phyloP scores from a whole-genome alignment of 2,888 invertebrate species.

The Drosophila nigricruria region DNA sequence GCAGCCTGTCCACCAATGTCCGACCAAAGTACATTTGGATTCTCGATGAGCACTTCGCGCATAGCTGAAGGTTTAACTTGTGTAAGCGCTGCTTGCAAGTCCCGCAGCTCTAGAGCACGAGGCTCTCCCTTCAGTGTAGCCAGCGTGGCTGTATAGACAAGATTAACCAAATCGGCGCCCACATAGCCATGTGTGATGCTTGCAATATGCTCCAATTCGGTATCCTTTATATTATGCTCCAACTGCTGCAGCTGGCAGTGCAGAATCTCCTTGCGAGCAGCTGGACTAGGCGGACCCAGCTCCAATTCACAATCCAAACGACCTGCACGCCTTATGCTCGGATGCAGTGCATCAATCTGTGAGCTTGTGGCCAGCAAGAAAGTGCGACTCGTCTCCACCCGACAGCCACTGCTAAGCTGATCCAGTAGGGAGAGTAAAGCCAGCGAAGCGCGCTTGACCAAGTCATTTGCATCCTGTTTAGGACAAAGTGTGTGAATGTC shows the following conservation, averaged over 20 bases:
- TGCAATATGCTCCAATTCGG: conserved; percentile 88
- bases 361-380: conserved; percentile 92
- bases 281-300: conserved; percentile 90
- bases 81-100: conserved; percentile 89
- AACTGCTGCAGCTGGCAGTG: conserved; percentile 87
- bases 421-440: conserved; percentile 88
- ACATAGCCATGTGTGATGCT: conserved; percentile 95
- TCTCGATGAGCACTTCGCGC: conserved; percentile 94
- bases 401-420: conserved; percentile 87
- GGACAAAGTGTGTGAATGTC: conserved; percentile 94
- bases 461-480: conserved; percentile 82
- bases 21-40: conserved; percentile 95
- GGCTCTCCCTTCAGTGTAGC: conserved; percentile 86
- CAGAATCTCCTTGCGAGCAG: conserved; percentile 89
- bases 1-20: conserved; percentile 97
- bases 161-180: conserved; percentile 93
- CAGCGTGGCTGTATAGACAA: conserved; percentile 91
- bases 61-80: conserved; percentile 95
- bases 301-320: conserved; percentile 93
- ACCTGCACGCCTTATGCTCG: conserved; percentile 89
- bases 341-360: conserved; percentile 91
- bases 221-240: conserved; percentile 86
- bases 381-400: conserved; percentile 86
- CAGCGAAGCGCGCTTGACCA: conserved; percentile 90
- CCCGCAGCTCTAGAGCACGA: conserved; percentile 74